Percentiles rank a stretch among this genome's conserved stretches.
phyloP scores from a whole-genome alignment of 2,797 vertebrate species.

The Diplodus puntazzo region DNA sequence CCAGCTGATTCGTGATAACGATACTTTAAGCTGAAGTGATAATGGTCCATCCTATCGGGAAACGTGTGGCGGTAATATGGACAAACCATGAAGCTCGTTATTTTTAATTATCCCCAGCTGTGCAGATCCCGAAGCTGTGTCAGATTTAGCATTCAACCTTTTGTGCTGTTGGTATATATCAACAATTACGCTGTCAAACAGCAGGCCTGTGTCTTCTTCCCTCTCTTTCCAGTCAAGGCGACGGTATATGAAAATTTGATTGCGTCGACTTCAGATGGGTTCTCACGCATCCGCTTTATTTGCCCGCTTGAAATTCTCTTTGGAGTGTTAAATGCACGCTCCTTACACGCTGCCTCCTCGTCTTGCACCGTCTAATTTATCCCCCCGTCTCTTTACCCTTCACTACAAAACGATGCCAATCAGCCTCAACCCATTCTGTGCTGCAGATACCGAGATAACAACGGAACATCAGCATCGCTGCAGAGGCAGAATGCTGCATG shows the following conservation, averaged over 20 bases:
- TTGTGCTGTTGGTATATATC: conserved; percentile 6
- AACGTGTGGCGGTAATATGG: conserved; percentile 24
- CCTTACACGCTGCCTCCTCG: conserved; percentile 1
- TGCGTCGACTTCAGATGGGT: conserved; percentile 12
- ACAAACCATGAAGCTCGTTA: conserved; percentile 55
- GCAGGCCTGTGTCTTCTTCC: not conserved
- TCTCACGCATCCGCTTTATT: conserved; percentile 3
- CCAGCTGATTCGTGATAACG: conserved; percentile 12
- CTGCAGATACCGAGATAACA: conserved; percentile 7
- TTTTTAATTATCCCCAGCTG: conserved; percentile 56
- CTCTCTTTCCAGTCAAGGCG: not conserved
- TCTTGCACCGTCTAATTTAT: conserved; percentile 18
- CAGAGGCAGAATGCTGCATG: conserved; percentile 23
- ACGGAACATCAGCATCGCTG: conserved; percentile 20
- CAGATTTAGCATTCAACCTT: conserved; percentile 33
- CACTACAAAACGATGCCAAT: conserved; percentile 45
- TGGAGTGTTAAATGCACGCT: conserved; percentile 4
- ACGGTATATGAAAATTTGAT: conserved; percentile 6
- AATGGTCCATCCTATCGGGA: conserved; percentile 12
- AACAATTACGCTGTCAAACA: conserved; percentile 20
- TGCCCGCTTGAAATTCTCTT: conserved; percentile 13
- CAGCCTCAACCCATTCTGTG: conserved; percentile 16
- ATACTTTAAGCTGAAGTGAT: conserved; percentile 12
- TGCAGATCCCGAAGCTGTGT: conserved; percentile 35
- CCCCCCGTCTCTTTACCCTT: conserved; percentile 2